Evolutionary conservation across 2,888 invertebrate species (phyloP).

Genomic region (Epinotia bilunana): DNA sequence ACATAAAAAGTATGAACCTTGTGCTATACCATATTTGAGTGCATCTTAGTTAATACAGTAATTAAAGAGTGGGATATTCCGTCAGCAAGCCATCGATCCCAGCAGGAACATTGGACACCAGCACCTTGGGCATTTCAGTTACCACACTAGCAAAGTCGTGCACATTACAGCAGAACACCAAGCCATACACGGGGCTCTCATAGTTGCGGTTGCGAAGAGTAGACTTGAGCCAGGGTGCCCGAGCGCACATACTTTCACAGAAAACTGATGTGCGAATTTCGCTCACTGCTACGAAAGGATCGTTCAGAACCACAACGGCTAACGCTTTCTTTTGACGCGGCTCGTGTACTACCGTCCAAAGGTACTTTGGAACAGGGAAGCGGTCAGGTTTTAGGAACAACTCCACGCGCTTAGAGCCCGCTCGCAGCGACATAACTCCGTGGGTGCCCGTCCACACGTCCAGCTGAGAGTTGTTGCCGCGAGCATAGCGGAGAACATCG

Average conservation of each 20-base stretch:
- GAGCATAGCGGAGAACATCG: conserved; percentile 47
- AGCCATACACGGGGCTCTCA: conserved; percentile 71
- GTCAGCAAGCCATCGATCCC: conserved; percentile 64
- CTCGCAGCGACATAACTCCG: conserved; percentile 58
- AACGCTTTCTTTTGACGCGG: conserved; percentile 51
- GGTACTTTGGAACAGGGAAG: conserved; percentile 73
- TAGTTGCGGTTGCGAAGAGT: conserved; percentile 63
- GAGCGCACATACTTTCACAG: conserved; percentile 72
- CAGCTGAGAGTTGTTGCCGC: conserved; percentile 51
- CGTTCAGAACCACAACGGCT: conserved; percentile 72
- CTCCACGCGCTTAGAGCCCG: conserved; percentile 53
- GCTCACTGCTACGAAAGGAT: conserved; percentile 77
- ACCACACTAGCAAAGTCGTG: conserved; percentile 60
- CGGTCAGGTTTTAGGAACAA: conserved; percentile 56
- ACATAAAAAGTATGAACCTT: background rate
- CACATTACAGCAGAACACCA: conserved; percentile 73
- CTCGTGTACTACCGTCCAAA: conserved; percentile 72
- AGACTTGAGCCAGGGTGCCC: conserved; percentile 65
- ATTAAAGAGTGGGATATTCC: conserved; percentile 45
- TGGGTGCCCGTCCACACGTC: conserved; percentile 68
- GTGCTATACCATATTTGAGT: background rate
- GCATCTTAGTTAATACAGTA: background rate
- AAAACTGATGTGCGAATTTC: conserved; percentile 71
- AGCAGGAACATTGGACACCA: conserved; percentile 52
- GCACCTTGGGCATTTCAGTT: conserved; percentile 59